These are phyloP conservation scores for Muntiacus muntjak DNA, from an alignment of 2,113 vertebrate genomes.

Conservation along the genomic window DNA sequence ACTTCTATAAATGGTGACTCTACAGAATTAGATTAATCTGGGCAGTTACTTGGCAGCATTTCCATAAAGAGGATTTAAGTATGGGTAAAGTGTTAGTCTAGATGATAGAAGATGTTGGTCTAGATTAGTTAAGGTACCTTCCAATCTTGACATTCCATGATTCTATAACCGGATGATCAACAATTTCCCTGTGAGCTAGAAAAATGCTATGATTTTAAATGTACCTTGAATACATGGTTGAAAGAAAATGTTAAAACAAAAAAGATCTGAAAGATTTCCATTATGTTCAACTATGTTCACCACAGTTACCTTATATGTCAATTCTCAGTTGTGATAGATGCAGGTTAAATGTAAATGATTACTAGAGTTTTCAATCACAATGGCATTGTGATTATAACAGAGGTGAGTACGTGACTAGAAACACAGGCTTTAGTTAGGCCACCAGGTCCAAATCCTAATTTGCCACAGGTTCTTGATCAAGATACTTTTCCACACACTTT, in stretches of 20 bases:
- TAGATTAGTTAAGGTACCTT: not conserved
- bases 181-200: not conserved
- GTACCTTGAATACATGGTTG: not conserved
- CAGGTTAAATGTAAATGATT: not conserved
- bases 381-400: not conserved
- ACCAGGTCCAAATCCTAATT: not conserved
- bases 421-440: not conserved
- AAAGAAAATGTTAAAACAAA: not conserved
- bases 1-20: not conserved
- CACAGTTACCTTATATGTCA: not conserved
- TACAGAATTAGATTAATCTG: not conserved
- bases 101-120: not conserved
- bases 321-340: not conserved
- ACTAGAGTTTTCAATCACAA: not conserved
- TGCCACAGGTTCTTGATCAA: not conserved
- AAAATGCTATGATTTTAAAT: not conserved
- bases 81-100: not conserved
- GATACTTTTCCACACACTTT: not conserved
- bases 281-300: not conserved
- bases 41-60: not conserved
- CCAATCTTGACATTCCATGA: not conserved
- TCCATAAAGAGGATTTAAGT: not conserved
- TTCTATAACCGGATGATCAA: not conserved
- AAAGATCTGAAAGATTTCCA: not conserved
- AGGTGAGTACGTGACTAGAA: not conserved